Conservation (phyloP, 1,140 invertebrate species). For the Brachionus plicatilis region DNA sequence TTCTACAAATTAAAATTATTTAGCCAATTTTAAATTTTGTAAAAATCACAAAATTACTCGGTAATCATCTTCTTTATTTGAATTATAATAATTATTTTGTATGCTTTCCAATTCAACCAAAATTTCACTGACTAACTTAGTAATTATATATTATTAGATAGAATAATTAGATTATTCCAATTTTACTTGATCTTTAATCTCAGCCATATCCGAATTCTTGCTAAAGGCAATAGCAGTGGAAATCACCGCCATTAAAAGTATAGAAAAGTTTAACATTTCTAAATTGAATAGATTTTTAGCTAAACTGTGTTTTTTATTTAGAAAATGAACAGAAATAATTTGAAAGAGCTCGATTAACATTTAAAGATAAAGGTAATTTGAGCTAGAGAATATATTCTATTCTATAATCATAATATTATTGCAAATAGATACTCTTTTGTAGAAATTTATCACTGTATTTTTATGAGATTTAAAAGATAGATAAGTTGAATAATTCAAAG, state of each 20-base stretch:
- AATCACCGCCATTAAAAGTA: not conserved
- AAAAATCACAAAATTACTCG: not conserved
- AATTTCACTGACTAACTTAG: not conserved
- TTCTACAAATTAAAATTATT: not conserved
- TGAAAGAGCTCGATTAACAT: not conserved
- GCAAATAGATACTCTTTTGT: not conserved
- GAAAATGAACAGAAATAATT: not conserved
- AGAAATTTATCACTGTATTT: not conserved
- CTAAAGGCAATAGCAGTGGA: not conserved
- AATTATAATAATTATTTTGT: not conserved
- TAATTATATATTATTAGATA: not conserved
- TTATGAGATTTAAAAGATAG: not conserved
- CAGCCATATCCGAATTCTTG: not conserved
- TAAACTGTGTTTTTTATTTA: not conserved
- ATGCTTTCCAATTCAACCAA: not conserved
- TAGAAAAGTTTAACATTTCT: not conserved
- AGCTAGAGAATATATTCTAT: not conserved
- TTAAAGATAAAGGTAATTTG: not conserved
- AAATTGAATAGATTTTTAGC: not conserved
- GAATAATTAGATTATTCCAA: not conserved
- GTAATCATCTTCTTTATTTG: not conserved
- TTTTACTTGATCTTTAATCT: not conserved
- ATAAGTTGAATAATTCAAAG: not conserved
- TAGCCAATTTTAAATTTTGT: not conserved
- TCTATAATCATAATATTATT: not conserved